A percentile compares a stretch with the other conserved stretches of the same genome.
Conservation (phyloP, 2,888 invertebrate species). For the Phasia obesa region DNA sequence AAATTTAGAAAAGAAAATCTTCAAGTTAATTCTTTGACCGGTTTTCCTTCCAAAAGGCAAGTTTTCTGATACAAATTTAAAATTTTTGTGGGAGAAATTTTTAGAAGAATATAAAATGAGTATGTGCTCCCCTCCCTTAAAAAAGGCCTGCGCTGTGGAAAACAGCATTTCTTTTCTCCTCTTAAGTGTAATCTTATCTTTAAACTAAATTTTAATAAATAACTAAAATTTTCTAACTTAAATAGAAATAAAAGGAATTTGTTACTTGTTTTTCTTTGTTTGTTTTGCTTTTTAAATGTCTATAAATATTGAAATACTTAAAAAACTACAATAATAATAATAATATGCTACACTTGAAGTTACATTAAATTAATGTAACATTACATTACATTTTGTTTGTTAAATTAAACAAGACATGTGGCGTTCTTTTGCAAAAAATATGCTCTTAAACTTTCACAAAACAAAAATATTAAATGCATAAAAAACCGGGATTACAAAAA, state of each 20-base stretch:
- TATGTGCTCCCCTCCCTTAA: too few species aligned
- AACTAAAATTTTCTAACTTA: slow-evolving; percentile 71
- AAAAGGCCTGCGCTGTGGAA: too few species aligned
- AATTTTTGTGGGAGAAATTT: too few species aligned
- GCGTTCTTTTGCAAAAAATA: slow-evolving; percentile 15
- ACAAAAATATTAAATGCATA: slow-evolving; percentile 53
- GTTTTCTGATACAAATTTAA: too few species aligned
- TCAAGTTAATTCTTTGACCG: too few species aligned
- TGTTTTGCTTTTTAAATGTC: slow-evolving; percentile 7
- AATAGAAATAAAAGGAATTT: slow-evolving; percentile 61
- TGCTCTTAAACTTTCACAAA: slow-evolving; percentile 21
- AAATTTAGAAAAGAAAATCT: too few species aligned
- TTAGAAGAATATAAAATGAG: too few species aligned
- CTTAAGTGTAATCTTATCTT: slow-evolving; percentile 22
- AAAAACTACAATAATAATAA: slow-evolving; percentile 62
- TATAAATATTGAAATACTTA: slow-evolving; percentile 64
- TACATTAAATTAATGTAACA: slow-evolving; percentile 40
- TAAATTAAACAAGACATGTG: slow-evolving; percentile 33
- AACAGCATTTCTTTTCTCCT: background rate
- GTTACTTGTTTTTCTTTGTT: slow-evolving; percentile 18
- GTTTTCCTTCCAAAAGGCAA: too few species aligned
- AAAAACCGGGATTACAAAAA: slow-evolving; percentile 46
- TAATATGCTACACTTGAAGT: slow-evolving; percentile 64
- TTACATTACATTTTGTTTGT: slow-evolving; percentile 23
- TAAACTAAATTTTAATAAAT: slow-evolving; percentile 66